Evolutionary conservation across 2,113 vertebrate species (phyloP), one percentile per base, ranked within the genome.

Genomic region (Leucoraja erinaceus): DNA sequence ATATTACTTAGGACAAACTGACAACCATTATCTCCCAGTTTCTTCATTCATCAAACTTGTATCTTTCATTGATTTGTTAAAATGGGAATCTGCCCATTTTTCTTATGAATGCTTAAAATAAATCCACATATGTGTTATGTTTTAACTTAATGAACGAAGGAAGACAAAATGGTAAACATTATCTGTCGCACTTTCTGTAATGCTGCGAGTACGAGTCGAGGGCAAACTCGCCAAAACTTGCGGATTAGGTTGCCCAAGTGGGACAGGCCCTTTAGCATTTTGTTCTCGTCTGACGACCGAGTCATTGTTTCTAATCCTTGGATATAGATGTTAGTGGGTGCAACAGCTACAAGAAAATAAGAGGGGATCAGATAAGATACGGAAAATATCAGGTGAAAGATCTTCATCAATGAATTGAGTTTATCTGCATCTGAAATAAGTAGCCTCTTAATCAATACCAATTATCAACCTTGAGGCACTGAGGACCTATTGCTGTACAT

Each of bases 231-330:
- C 38, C 38, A 47, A 3, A 47, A 47, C 38, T 47, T 3, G 38
- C 38, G 38, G 38, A 47, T 47, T 47, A 47, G 38, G 38, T 47
- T 47, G 38, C 38, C 38, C 38, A 47, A 47, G 1, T 47, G 38
- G 38, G 38, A 47, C 38, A 47, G 38, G 38, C 38, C 96, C 0
- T 93, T 95, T 92, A 97, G 94, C 72, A 93, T 93, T 94, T 95
- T 93, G 94, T 97, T 96, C 93, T 99, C 97, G 33, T 77, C 93
- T 59, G 96, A 96, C 90, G 97, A 95, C 94, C 97, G 97, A 93
- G 95, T 93, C 5, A 96, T 94, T 0, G 96, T 95, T 94, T 98
- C 98, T 2, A 95, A 94, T 0, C 96, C 94, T 93, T 97, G 98
- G 94, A 95, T 95, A 75, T 95, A 97, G 95, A 97, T 94, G 93